These are phyloP conservation scores for Leptinotarsa juncta DNA, from an alignment of 2,888 invertebrate species.

Conservation along the genomic window DNA sequence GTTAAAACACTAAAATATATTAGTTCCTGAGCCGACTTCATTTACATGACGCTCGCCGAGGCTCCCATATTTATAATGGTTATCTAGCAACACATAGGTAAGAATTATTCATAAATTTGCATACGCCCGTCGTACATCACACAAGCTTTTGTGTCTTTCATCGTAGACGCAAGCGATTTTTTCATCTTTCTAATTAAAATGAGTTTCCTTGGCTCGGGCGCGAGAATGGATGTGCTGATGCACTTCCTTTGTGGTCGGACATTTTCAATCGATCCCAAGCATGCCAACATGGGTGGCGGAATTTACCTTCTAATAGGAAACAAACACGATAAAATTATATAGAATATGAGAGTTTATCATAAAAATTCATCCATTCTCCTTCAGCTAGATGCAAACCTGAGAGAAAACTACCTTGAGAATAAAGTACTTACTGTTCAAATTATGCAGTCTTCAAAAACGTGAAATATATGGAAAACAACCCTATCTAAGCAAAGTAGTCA, in stretches of 20 bases:
- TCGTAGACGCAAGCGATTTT: slow-evolving; percentile 62
- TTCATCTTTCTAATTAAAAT: slow-evolving; percentile 66
- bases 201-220: slow-evolving; percentile 61
- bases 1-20: slow-evolving; percentile 66
- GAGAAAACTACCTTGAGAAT: too few relatives aligned
- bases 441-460: too few relatives aligned
- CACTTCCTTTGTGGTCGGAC: slow-evolving; percentile 41
- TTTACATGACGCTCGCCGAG: slow-evolving; percentile 59
- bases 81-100: slow-evolving; percentile 63
- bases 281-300: background rate
- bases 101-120: slow-evolving; percentile 63
- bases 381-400: too few relatives aligned
- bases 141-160: slow-evolving; percentile 62
- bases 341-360: background rate
- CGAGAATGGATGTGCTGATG: slow-evolving; percentile 43
- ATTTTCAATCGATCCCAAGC: slow-evolving; percentile 48
- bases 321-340: background rate
- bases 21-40: slow-evolving; percentile 61
- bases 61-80: slow-evolving; percentile 63
- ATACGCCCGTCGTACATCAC: slow-evolving; percentile 61
- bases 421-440: too few relatives aligned
- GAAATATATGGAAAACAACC: too few relatives aligned
- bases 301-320: background rate
- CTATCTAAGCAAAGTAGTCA: too few relatives aligned
- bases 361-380: too few relatives aligned